These are phyloP conservation scores for Artemia sp. DNA, from an alignment of 2,888 invertebrate genomes.

Conservation along the genomic window DNA sequence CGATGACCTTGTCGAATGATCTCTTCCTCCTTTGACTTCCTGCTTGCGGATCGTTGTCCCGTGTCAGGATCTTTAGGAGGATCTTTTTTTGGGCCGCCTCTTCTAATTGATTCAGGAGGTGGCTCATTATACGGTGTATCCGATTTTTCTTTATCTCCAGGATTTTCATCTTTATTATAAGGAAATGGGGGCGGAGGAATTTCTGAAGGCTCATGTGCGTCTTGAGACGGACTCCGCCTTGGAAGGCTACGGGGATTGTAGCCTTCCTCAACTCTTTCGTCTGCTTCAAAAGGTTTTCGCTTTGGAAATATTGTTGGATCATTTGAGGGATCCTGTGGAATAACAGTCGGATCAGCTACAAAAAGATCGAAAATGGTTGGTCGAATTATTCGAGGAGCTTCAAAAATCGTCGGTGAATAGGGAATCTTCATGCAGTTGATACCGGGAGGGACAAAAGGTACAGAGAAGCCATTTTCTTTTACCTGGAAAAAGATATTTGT, in stretches of 20 bases:
- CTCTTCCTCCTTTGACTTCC: background rate
- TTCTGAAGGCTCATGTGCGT: constrained; percentile 2
- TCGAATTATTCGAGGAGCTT: background rate
- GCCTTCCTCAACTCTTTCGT: background rate
- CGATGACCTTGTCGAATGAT: background rate
- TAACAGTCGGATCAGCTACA: background rate
- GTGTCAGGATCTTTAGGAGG: background rate
- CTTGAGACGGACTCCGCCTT: background rate
- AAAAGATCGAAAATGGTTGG: constrained; percentile 13
- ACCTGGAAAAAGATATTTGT: too few relatives aligned
- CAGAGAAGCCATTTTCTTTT: too few relatives aligned
- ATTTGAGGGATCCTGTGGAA: background rate
- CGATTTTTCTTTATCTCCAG: background rate
- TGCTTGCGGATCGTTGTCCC: constrained; percentile 3
- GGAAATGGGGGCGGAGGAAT: background rate
- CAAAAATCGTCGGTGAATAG: too few relatives aligned
- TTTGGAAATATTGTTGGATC: too few relatives aligned
- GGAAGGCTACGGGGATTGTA: background rate
- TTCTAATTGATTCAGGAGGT: background rate
- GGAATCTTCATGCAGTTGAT: too few relatives aligned
- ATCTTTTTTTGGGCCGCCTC: constrained; percentile 2
- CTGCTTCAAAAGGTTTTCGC: background rate
- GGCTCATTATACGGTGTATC: background rate
- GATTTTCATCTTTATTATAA: background rate
- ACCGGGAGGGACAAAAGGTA: too few relatives aligned